Evolutionary conservation across 1,140 invertebrate genomes (phyloP), one percentile per base, ranked within the genome.

Genomic region (Drosophila lacertosa): DNA sequence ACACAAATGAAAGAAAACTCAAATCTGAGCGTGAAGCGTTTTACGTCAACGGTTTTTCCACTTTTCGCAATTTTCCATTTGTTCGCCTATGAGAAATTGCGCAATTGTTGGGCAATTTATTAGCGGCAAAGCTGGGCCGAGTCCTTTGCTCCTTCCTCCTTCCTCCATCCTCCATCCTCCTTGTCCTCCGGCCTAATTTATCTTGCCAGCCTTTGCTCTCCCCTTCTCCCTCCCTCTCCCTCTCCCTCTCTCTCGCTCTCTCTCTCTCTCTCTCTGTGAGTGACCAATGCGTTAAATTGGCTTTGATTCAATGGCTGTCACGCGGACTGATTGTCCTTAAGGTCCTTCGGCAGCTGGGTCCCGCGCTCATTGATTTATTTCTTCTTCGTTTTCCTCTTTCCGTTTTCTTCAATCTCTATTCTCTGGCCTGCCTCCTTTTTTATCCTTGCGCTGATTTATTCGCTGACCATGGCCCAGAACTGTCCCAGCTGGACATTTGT

Each of bases 41-140:
- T 24, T 11, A 45, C 55, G 13, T 53, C 55, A 53, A 44, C n/a
- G 45, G 45, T 29, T 48, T 32, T 62, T 15, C 24, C 44, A 4
- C 29, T 33, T 66, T 66, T 48, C 55, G 42, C 29, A 18, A 7
- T 47, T 58, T 24, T 58, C 42, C 77, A 57, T 68, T 72, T 75
- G 44, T 58, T 54, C 22, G 29, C 63, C 40, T 75, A 58, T 84
- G 80, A 86, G 79, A 83, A 83, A 83, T 83, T 83, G 80, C 76
- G 67, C 80, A 83, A 83, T 83, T 83, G 80, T 83, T 67, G 76
- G 53, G 80, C 80, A 84, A 83, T 83, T 83, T 83, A 83, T 84
- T 83, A 73, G 74, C 35, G 48, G 64, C 44, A 32, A 37, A 37
- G 48, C 35, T 32, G 22, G n/a, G 50, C 26, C 13, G 9, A 45